phyloP scores from a whole-genome alignment of 2,113 vertebrate genomes.

The Anolis sagrei region DNA sequence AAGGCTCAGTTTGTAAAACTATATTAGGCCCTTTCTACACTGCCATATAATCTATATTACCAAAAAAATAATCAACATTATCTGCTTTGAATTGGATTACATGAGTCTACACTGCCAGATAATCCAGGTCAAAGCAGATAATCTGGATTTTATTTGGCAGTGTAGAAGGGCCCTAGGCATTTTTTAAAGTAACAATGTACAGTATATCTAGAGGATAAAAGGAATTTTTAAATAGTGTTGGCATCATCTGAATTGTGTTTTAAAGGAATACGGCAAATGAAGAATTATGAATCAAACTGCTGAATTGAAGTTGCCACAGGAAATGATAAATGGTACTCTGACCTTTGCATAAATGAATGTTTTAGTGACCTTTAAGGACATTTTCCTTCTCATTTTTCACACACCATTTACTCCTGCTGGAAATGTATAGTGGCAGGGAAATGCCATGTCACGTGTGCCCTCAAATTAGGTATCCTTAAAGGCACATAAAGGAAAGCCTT shows the following conservation, averaged over 20 bases:
- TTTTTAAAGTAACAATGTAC: too few relatives aligned
- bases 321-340: background rate
- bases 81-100: too few relatives aligned
- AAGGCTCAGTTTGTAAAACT: too few relatives aligned
- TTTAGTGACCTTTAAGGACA: conserved; percentile 1
- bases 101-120: too few relatives aligned
- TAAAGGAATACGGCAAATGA: background rate
- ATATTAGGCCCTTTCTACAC: too few relatives aligned
- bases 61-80: too few relatives aligned
- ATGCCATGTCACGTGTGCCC: background rate
- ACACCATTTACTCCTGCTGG: background rate
- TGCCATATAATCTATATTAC: too few relatives aligned
- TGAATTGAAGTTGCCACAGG: background rate
- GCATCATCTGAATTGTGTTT: background rate
- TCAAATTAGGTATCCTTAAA: background rate
- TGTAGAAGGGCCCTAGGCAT: too few relatives aligned
- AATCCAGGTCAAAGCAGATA: too few relatives aligned
- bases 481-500: background rate
- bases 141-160: background rate
- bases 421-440: background rate
- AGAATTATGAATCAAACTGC: background rate
- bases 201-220: too few relatives aligned
- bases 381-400: conserved; percentile 8
- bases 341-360: conserved; percentile 12
- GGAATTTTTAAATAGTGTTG: too few relatives aligned